Conservation (phyloP, 2,113 vertebrate species). For the Barnardius zonarius region DNA sequence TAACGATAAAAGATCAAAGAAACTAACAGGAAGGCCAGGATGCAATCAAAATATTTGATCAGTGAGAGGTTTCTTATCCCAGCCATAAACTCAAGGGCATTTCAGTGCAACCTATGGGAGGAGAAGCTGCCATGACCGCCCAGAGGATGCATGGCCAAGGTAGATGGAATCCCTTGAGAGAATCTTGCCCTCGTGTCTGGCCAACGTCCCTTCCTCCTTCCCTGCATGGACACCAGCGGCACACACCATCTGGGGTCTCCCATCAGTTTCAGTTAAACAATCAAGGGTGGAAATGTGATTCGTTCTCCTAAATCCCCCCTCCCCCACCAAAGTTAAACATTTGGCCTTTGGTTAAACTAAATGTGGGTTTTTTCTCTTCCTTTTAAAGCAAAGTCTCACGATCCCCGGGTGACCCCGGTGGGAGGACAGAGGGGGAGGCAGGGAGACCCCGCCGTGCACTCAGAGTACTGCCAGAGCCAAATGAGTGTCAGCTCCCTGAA, state of each 20-base stretch:
- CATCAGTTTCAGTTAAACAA: neutral
- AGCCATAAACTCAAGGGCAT: neutral
- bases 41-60: conserved; percentile 37
- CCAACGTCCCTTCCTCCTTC: no score
- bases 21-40: conserved; percentile 16
- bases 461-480: neutral
- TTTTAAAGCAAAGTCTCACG: conserved; percentile 17
- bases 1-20: conserved; percentile 9
- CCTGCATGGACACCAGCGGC: rapidly evolving
- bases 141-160: neutral
- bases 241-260: rapidly evolving
- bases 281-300: neutral
- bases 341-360: conserved; percentile 13
- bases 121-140: neutral
- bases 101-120: neutral
- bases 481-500: neutral
- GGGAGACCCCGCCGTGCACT: neutral
- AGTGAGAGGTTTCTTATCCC: neutral
- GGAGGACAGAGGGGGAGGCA: conserved; percentile 19
- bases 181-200: neutral
- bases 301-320: neutral
- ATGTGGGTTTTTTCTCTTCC: neutral
- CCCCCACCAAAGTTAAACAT: neutral
- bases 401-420: neutral
- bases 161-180: neutral